Conservation (phyloP, 2,113 vertebrate genomes). For the Gobiocypris rarus region DNA sequence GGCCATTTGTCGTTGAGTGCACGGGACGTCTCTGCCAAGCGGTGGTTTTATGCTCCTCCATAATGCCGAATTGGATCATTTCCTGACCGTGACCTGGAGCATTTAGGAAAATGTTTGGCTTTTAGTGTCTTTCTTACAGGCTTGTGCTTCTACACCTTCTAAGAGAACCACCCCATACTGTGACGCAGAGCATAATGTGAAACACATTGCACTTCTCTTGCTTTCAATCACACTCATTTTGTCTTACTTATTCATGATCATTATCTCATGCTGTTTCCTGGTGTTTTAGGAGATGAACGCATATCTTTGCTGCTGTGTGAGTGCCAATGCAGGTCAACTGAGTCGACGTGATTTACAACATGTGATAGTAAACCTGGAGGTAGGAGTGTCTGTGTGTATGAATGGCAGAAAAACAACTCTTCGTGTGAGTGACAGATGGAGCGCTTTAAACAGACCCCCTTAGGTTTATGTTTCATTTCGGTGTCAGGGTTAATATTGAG, state of each 20-base stretch:
- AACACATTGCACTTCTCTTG: not conserved
- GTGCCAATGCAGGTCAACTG: not conserved
- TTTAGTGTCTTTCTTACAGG: slow-evolving; percentile 13
- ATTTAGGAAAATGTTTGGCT: slow-evolving; percentile 29
- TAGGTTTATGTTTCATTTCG: slow-evolving; percentile 47
- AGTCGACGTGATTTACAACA: slow-evolving; percentile 1
- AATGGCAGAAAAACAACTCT: slow-evolving; percentile 43
- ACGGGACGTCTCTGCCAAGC: slow-evolving; percentile 6
- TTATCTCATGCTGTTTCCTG: not conserved
- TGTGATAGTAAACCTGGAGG: slow-evolving; percentile 11
- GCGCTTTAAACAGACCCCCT: slow-evolving; percentile 58
- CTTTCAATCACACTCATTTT: not conserved
- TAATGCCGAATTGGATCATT: slow-evolving; percentile 32
- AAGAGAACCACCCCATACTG: slow-evolving; percentile 15
- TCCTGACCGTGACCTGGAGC: slow-evolving; percentile 30
- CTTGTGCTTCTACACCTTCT: slow-evolving; percentile 1
- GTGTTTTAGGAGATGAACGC: not conserved
- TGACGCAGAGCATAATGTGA: slow-evolving; percentile 19
- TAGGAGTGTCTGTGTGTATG: slow-evolving; percentile 35
- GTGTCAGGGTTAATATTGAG: slow-evolving; percentile 35
- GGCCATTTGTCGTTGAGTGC: slow-evolving; percentile 41
- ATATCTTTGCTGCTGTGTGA: slow-evolving; percentile 1
- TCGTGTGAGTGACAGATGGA: slow-evolving; percentile 55
- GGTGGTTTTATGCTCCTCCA: not conserved
- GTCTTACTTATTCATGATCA: not conserved